Base-by-base conservation (phyloP, 2,888 invertebrate genomes). In the Torymus texanus region DNA sequence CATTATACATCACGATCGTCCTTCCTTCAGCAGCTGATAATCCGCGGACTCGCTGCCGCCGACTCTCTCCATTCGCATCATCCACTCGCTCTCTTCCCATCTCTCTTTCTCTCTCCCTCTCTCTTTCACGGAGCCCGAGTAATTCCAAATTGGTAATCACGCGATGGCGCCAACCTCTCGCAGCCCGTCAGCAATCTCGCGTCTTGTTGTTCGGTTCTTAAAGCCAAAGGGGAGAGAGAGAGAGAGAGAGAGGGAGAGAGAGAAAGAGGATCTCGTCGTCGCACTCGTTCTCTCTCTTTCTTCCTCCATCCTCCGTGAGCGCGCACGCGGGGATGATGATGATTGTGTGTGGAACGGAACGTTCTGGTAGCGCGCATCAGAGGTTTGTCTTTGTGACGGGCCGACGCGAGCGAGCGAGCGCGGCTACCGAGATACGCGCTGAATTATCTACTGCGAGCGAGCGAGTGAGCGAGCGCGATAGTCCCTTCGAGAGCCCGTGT, bases 91-190 rank as follows among this genome's bases (percentile, higher is more conserved):
- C 59, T 41, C 51, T 65, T 56, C 84, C 84, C 78, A 74, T 53
- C 63, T 65, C 56, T 84, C 84, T 83, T 83, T 81, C 79, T 41
- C 29, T 24, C 53, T 29, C 65, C 18, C 63, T 51, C 66, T 53
- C 68, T 56, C 56, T 41, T 29, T 56, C 56, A 51, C 59, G 18
- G 72, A 84, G 83, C 41, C 41, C 82, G 84, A 86, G 87, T 88
- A 90, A 90, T 89, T 90, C 88, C 86, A 90, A 90, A 90, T 90
- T 90, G 90, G 88, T 90, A 90, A 90, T 90, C 89, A 89, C 88
- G 89, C 90, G 88, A 90, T 89, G 90, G 90, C 90, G 90, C 90
- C 90, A 90, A 88, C 85, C 89, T 88, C 87, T 87, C 86, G 88
- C 87, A 85, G 87, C 83, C 88, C 87, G 87, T 88, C 87, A 87